Base-by-base conservation (phyloP, 2,113 vertebrate species). In the Rhinogobius similis region DNA sequence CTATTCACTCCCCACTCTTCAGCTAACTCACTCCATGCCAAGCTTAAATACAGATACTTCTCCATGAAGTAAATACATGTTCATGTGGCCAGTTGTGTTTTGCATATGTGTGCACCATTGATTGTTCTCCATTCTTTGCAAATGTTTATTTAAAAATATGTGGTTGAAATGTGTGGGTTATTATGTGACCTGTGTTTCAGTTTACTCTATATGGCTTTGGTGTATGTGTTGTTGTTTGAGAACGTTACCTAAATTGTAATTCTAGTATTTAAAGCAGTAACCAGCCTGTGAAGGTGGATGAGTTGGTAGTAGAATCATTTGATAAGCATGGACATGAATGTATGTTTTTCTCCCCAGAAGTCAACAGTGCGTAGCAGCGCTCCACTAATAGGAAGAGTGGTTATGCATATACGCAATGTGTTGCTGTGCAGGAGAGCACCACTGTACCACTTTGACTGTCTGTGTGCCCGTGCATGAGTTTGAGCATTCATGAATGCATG, bases 331-430 rank as follows among this genome's bases (percentile, higher is more conserved):
- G 71, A 82, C 77, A 77, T 44, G 65, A 84, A 75, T 79, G 83
- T 78, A 79, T 80, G 77, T 82, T 82, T 88, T 82, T 78, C 84
- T 87, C 85, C 82, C 82, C 73, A 87, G 84, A 88, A 91, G 79
- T 91, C 86, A 85, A 88, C 84, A 87, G 80, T 26, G 77, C 78
- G 44, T 87, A 67, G 78, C 81, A 77, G 78, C 65, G 74, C 82
- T 88, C 85, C 89, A 84, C 90, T 91, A 91, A 91, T 91, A 82
- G 81, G 87, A 75, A 88, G 89, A 88, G 89, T 84, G 79, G 82
- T 83, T 86, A 80, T 87, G 82, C 84, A 89, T 88, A 86, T 85
- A 90, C 89, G 86, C 87, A 90, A 88, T 90, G 87, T 90, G 89
- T 90, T 91, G 87, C 89, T 89, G 86, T 87, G 89, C 87, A 89